Evolutionary conservation across 1,140 invertebrate species (phyloP).

Genomic region (Micrasema longulum): DNA sequence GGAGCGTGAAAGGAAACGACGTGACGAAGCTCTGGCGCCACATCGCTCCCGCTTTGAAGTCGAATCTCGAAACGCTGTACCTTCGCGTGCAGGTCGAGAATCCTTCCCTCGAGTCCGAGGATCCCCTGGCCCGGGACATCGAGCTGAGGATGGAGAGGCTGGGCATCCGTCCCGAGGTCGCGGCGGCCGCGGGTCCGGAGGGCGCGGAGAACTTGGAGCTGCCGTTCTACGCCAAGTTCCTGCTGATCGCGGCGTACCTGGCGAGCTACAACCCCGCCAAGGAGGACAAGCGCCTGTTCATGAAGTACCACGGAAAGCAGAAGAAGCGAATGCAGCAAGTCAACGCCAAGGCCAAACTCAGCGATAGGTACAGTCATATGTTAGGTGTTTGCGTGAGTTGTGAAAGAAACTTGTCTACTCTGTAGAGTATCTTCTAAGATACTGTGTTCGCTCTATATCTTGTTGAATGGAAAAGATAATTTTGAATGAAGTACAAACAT

Average conservation of each 20-base stretch:
- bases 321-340: constrained; percentile 70
- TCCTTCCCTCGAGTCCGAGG: constrained; percentile 55
- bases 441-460: too few relatives aligned
- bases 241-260: constrained; percentile 89
- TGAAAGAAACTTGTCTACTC: too few relatives aligned
- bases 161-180: constrained; percentile 56
- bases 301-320: constrained; percentile 79
- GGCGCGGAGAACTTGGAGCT: constrained; percentile 84
- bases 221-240: constrained; percentile 89
- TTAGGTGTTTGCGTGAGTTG: too few relatives aligned
- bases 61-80: constrained; percentile 82
- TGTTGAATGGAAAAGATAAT: too few relatives aligned
- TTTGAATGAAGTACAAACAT: too few relatives aligned
- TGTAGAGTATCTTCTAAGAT: too few relatives aligned
- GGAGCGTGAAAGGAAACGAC: constrained; percentile 71
- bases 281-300: constrained; percentile 85
- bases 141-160: constrained; percentile 53
- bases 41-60: constrained; percentile 79
- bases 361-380: constrained; percentile 61
- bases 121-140: constrained; percentile 58
- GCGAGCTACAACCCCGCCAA: constrained; percentile 92
- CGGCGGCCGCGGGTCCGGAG: constrained; percentile 70
- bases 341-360: constrained; percentile 70
- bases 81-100: constrained; percentile 70
- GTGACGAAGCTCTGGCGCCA: constrained; percentile 80